These are phyloP conservation scores for Notiomystis cincta DNA, from an alignment of 2,113 vertebrate species.

Conservation along the genomic window DNA sequence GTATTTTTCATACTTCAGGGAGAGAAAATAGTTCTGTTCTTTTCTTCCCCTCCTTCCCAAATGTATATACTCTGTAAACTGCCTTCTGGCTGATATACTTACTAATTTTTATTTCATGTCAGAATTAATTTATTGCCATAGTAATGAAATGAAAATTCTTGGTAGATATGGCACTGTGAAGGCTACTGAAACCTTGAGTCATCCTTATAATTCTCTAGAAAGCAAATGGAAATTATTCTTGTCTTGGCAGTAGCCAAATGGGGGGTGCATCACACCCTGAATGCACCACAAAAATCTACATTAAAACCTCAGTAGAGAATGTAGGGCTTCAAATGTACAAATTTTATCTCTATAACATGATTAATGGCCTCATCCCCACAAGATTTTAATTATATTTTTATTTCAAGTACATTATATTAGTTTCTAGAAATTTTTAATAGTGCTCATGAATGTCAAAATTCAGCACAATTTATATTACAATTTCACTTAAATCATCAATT, in stretches of 20 bases:
- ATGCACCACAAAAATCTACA: neutral
- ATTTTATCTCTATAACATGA: neutral
- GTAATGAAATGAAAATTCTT: neutral
- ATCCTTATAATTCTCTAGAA: neutral
- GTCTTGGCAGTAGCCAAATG: neutral
- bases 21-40: neutral
- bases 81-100: neutral
- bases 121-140: neutral
- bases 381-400: neutral
- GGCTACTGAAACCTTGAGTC: neutral
- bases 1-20: neutral
- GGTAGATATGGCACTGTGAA: neutral
- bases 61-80: neutral
- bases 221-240: neutral
- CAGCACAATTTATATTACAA: neutral
- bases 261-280: neutral
- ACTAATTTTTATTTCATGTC: neutral
- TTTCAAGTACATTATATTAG: neutral
- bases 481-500: slow-evolving; percentile 7
- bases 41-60: neutral
- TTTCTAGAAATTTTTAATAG: neutral
- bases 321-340: neutral
- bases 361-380: neutral
- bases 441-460: neutral
- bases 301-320: neutral